Evolutionary conservation across 2,113 vertebrate genomes (phyloP), one percentile per base, ranked within the genome.

Genomic region (Aphelocoma coerulescens): DNA sequence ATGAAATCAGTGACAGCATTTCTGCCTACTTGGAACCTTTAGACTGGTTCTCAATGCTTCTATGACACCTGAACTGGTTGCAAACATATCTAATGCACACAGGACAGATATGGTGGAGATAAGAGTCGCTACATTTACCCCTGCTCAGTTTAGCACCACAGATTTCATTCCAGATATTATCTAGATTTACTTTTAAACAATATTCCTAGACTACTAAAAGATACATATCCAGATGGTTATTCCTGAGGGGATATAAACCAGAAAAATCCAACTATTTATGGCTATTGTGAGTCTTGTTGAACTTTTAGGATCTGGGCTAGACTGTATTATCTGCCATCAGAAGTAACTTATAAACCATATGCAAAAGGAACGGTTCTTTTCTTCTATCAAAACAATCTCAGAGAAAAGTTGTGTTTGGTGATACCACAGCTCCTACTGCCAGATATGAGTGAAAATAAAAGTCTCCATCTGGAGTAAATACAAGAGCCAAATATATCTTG

Each of bases 361-460:
- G 55, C 14, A 57, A 82, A 85, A 79, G n/a, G 28, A 89, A 82
- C 0, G 3, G 35, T 48, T 55, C 46, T 81, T 92, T 94, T 88
- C 22, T 84, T 89, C 59, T 83, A 79, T 41, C 57, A 79, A 94
- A 95, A 91, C 48, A 89, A 88, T 69, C 82, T 94, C 54, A 73
- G 67, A 88, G 66, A 94, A 94, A 85, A 87, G 66, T 54, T 91
- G 58, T 68, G 52, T 88, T 94, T 89, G 55, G 58, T 88, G 89
- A 83, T 85, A 73, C 51, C 85, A 83, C 22, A 62, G 74, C 27
- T 91, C 59, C 43, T 88, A 65, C 37, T 93, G 78, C 33, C 78
- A 93, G 67, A 85, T 76, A 90, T 4, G 54, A 93, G 43, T 88
- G 71, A 91, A 96, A 96, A 93, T 55, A 83, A 75, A 84, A 88